Base-by-base conservation (phyloP, 2,113 vertebrate species). In the Elephantulus edwardii region DNA sequence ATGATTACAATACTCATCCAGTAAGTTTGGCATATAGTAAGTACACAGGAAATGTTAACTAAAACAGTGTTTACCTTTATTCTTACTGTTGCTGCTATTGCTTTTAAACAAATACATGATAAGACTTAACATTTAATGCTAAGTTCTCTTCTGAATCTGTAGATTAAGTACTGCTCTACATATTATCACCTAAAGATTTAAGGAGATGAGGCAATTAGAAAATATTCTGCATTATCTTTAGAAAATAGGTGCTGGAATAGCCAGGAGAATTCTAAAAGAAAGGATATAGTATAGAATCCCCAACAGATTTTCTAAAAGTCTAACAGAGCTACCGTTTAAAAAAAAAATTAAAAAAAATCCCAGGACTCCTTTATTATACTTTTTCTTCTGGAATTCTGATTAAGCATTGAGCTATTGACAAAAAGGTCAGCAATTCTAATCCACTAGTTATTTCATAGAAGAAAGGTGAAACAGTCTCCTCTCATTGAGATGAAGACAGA, bases 81-180 rank as follows among this genome's bases (percentile, higher is more conserved):
- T 92, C 14, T 11, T 87, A 0, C 38, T 85, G 46, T 30, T 86
- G 8, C 40, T 84, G 11, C 38, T 30, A 30, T 14, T 54, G 12
- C 50, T 76, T 56, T 60, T 38, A 77, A 86, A 1, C 52, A 72
- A 42, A 82, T 77, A 62, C 19, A 26, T 86, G 48, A 6, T 64
- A 79, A 75, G 56, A 62, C 11, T 75, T 58, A 54, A 56, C 85
- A 71, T 33, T 75, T 16, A 60, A 86, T 72, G 13, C 42, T 68
- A 8, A 80, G 40, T 88, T 83, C 38, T 92, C 71, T 81, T 88
- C 52, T 86, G 8, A 92, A 20, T 92, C 19, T 68, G 54, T 90
- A 71, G 83, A 83, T 83, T 90, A 58, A 91, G 30, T 86, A 3
- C 35, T 48, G 8, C 70, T 40, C n/a, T 33, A 83, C 30, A 38